These are phyloP conservation scores for Notothenia coriiceps DNA, from an alignment of 2,113 vertebrate genomes.

Conservation along the genomic window DNA sequence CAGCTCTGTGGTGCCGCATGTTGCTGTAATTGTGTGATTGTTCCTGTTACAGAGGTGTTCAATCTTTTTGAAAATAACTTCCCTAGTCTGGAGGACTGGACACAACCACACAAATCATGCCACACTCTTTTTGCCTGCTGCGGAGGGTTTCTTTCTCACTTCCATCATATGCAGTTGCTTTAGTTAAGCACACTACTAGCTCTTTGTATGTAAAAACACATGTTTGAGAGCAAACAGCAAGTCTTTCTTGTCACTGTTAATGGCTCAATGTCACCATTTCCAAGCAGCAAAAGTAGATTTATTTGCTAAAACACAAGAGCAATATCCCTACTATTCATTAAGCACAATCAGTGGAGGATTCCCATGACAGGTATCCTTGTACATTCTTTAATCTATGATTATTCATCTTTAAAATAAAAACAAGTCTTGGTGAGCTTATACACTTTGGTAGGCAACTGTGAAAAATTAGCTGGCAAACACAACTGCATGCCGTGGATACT, in stretches of 20 bases:
- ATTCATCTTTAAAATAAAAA: constrained; percentile 73
- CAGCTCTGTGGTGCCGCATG: constrained; percentile 73
- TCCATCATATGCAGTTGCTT: constrained; percentile 27
- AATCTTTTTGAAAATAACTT: constrained; percentile 41
- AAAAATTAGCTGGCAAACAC: constrained; percentile 77
- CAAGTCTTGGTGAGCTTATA: constrained; percentile 76
- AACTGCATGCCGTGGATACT: constrained; percentile 72
- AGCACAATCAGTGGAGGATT: constrained; percentile 73
- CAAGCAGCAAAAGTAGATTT: constrained; percentile 54
- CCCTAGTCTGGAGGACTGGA: constrained; percentile 54
- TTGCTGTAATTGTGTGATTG: constrained; percentile 50
- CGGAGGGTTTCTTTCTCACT: constrained; percentile 26
- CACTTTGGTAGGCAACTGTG: constrained; percentile 84
- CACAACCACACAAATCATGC: constrained; percentile 71
- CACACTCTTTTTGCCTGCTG: constrained; percentile 46
- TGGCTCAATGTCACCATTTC: constrained; percentile 41
- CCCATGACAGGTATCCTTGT: constrained; percentile 62
- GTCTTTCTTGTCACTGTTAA: constrained; percentile 22
- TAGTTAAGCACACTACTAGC: constrained; percentile 45
- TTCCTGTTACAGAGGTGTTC: constrained; percentile 46
- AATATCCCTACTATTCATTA: constrained; percentile 47
- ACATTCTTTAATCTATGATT: constrained; percentile 80
- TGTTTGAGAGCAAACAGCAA: constrained; percentile 54
- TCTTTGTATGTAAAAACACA: constrained; percentile 28
- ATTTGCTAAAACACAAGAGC: constrained; percentile 58